These are phyloP conservation scores for Stramonita haemastoma DNA, from an alignment of 2,888 invertebrate species.

Conservation along the genomic window DNA sequence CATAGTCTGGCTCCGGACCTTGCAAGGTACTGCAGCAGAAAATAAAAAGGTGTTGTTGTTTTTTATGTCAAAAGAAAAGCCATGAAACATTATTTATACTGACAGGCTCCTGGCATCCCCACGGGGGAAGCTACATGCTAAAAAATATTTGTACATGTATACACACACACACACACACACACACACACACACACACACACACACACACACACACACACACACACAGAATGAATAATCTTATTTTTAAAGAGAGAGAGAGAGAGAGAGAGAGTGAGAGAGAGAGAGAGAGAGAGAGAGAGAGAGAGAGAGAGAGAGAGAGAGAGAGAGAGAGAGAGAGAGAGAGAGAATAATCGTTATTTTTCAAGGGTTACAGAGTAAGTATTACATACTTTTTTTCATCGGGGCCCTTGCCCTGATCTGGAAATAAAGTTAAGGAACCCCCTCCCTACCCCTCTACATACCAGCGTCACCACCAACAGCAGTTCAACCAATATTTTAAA, in stretches of 20 bases:
- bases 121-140: too few species aligned
- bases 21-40: conserved; percentile 58
- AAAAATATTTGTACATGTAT: not conserved
- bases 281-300: not conserved
- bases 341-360: not conserved
- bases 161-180: not conserved
- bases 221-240: not conserved
- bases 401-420: too few species aligned
- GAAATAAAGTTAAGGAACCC: too few species aligned
- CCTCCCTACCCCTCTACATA: too few species aligned
- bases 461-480: too few species aligned
- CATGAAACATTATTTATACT: not conserved
- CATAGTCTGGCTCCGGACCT: conserved; percentile 75
- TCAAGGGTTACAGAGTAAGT: too few species aligned
- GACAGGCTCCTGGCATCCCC: too few species aligned
- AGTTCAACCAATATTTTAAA: too few species aligned
- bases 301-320: not conserved
- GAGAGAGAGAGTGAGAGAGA: conserved; percentile 11
- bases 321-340: not conserved
- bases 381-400: too few species aligned
- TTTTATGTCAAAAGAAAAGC: not conserved
- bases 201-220: conserved; percentile 13
- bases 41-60: not conserved
- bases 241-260: conserved; percentile 7
- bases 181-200: not conserved